Evolutionary conservation across 2,113 vertebrate species (phyloP), one percentile per base, ranked within the genome.

Genomic region (Salvelinus fontinalis): DNA sequence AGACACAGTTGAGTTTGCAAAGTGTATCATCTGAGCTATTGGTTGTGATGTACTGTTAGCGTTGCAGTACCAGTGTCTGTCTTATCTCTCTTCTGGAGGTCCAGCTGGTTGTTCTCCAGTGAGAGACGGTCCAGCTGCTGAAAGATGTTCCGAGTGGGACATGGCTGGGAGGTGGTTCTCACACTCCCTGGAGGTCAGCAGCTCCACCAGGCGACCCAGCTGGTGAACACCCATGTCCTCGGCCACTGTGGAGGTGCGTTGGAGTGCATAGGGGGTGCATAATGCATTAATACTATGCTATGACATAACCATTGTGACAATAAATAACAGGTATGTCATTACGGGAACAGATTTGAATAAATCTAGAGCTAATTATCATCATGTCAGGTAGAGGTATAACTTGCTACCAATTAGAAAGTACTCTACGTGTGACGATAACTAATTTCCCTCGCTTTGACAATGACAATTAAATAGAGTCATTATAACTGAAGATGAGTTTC

Each of bases 101-200:
- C 73, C 2, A 92, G 80, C 9, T 57, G 57, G 75, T 92, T 93
- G 0, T 76, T 89, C 71, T 90, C 83, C 2, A 74, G 69, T 0
- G 92, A 88, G 57, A 93, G 85, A 0, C 26, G 84, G 1, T 90
- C 71, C 0, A 90, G 39, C 27, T 77, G 85, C 51, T 71, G 14
- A n/a, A 89, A 87, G 77, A 90, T 82, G 75, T 84, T 79, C 89
- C 0, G 85, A 74, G n/a, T 83, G 79, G 26, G 92, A 90, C 8
- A 94, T 85, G 67, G 75, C 75, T 2, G 39, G 4, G 59, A 92
- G 81, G 34, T 94, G 88, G 39, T 92, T 83, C 74, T 92, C 68
- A 11, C 93, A 94, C 80, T 93, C 91, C 1, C 8, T 67, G 6
- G 71, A 51, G 0, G 91, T 92, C 82, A 94, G 83, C 81, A 93